Conservation (phyloP, 2,113 vertebrate genomes). For the Psammodynastes pulverulentus region DNA sequence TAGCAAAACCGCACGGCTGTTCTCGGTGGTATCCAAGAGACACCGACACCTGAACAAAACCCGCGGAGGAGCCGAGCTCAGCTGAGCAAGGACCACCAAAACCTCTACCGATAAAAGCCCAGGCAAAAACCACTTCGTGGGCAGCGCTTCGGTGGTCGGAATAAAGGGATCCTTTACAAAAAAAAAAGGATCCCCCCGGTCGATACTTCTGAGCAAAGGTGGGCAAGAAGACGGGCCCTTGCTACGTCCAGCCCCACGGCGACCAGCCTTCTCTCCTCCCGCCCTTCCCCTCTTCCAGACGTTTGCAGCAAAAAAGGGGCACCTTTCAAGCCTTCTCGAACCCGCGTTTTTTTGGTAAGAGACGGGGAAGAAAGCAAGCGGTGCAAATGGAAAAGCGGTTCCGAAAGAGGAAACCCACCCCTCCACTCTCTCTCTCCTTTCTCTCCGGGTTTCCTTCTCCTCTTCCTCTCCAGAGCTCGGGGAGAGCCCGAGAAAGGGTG, state of each 20-base stretch:
- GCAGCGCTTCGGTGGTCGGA: neutral
- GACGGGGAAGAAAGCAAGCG: no score
- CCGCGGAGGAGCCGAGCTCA: no score
- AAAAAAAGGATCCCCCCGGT: neutral
- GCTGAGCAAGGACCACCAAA: neutral
- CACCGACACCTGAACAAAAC: neutral
- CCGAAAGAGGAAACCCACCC: neutral
- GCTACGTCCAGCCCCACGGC: neutral
- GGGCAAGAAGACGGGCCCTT: neutral
- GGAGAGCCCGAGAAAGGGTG: slow-evolving; percentile 34
- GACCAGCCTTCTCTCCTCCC: neutral
- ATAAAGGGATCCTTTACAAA: neutral
- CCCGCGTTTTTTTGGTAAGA: neutral
- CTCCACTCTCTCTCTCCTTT: neutral
- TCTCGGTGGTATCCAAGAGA: neutral
- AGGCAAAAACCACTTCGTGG: neutral
- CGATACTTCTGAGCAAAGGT: neutral
- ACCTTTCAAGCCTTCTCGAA: neutral
- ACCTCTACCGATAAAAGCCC: no score
- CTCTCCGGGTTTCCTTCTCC: no score
- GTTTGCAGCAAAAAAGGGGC: neutral
- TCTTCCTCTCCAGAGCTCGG: no score
- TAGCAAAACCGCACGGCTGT: neutral
- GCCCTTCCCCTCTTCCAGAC: neutral
- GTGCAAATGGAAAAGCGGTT: neutral